Evolutionary conservation across 2,888 invertebrate genomes (phyloP).

Genomic region (Eristalinus aeneus): DNA sequence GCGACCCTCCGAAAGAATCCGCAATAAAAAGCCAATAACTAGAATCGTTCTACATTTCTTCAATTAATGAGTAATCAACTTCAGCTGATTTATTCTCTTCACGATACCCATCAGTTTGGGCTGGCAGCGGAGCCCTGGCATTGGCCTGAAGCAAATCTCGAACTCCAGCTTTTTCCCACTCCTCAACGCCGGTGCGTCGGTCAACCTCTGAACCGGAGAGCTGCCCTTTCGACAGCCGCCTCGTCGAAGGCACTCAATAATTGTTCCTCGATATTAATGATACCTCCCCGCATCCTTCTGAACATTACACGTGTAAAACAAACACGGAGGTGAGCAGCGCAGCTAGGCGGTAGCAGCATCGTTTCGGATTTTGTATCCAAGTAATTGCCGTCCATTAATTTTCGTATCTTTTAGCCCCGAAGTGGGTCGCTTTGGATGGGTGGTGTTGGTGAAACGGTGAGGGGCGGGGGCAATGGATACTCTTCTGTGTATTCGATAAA

Average conservation of each 20-base stretch:
- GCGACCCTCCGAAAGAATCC: neutral
- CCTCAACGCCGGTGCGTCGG: neutral
- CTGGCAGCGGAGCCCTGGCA: neutral
- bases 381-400: slow-evolving; percentile 66
- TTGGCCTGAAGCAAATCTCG: neutral
- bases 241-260: slow-evolving; percentile 49
- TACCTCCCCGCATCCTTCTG: neutral
- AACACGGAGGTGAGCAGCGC: slow-evolving; percentile 50
- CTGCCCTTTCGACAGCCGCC: slow-evolving; percentile 50
- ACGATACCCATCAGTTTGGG: slow-evolving; percentile 35
- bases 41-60: slow-evolving; percentile 3
- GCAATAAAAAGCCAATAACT: slow-evolving; percentile 38
- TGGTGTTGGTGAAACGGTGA: neutral
- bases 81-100: slow-evolving; percentile 46
- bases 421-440: neutral
- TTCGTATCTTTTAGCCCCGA: slow-evolving; percentile 50
- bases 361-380: slow-evolving; percentile 33
- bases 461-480: neutral
- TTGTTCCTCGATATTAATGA: slow-evolving; percentile 61
- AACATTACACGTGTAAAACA: slow-evolving; percentile 62
- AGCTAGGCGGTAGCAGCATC: slow-evolving; percentile 26
- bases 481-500: slow-evolving; percentile 63
- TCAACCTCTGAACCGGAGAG: slow-evolving; percentile 4
- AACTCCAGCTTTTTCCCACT: neutral
- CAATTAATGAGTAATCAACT: slow-evolving; percentile 43